Evolutionary conservation across 1,140 invertebrate species (phyloP).

Genomic region (Zaprionus kolodkinae): DNA sequence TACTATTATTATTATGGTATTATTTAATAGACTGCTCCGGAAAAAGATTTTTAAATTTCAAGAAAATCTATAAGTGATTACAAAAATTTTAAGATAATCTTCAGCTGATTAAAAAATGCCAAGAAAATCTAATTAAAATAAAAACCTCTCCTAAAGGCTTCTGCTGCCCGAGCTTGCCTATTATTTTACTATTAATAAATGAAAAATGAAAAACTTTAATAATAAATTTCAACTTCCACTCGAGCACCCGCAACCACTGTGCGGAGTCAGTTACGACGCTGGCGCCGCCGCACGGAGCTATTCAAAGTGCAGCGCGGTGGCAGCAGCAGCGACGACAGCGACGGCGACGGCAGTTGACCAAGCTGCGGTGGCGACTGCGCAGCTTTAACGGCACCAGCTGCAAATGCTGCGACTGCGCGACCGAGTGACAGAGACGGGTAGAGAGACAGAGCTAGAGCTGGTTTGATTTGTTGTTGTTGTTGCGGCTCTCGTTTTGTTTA

Average conservation of each 20-base stretch:
- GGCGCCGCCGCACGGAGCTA: constrained; percentile 20
- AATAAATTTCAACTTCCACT: not conserved
- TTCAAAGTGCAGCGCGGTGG: constrained; percentile 34
- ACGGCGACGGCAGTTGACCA: constrained; percentile 23
- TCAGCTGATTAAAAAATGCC: too few relatives aligned
- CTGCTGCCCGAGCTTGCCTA: too few relatives aligned
- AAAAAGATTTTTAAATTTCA: too few relatives aligned
- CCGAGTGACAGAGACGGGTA: not conserved
- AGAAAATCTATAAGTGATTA: too few relatives aligned
- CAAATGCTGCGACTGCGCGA: constrained; percentile 52
- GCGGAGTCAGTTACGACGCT: constrained; percentile 6
- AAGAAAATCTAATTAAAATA: too few relatives aligned
- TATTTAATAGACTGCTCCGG: too few relatives aligned
- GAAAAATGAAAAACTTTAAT: not conserved
- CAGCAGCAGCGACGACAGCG: constrained; percentile 3
- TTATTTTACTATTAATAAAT: not conserved
- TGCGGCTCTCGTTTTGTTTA: constrained; percentile 17
- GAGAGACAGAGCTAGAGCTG: constrained; percentile 12
- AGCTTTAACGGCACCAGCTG: constrained; percentile 17
- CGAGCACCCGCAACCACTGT: constrained; percentile 9
- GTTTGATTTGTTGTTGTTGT: constrained; percentile 15
- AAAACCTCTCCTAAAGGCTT: too few relatives aligned
- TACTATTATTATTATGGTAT: too few relatives aligned
- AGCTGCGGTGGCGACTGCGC: constrained; percentile 7
- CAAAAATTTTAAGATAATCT: too few relatives aligned